Percentiles rank a stretch among this genome's conserved stretches.
Conservation (phyloP, 92 coral and sea anemone species). For the Siderastrea siderea region DNA sequence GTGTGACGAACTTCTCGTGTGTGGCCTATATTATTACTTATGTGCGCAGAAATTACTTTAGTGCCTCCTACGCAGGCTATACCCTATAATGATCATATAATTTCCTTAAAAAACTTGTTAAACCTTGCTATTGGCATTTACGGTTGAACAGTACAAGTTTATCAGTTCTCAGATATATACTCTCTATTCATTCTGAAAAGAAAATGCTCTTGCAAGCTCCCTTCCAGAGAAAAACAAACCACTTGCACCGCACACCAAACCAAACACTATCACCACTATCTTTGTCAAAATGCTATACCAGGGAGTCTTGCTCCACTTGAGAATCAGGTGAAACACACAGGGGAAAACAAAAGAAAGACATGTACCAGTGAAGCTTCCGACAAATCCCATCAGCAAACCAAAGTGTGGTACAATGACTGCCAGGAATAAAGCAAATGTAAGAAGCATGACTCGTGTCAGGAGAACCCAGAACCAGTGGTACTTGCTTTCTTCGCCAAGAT, state of each 20-base stretch:
- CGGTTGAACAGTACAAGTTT: too few species aligned
- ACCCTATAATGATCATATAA: too few species aligned
- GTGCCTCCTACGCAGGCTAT: too few species aligned
- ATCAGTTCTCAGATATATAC: too few species aligned
- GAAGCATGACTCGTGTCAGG: slow-evolving; percentile 76
- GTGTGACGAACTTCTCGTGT: too few species aligned
- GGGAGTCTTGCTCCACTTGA: slow-evolving; percentile 77
- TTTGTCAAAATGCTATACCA: slow-evolving; percentile 81
- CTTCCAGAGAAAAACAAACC: slow-evolving; percentile 88
- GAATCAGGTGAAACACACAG: slow-evolving; percentile 85
- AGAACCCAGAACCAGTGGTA: slow-evolving; percentile 91
- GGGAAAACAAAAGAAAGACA: slow-evolving; percentile 93
- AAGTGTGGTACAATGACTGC: slow-evolving; percentile 89
- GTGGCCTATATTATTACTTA: too few species aligned
- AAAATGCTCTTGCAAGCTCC: slow-evolving; percentile 82
- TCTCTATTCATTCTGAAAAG: neutral
- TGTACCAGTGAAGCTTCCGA: slow-evolving; percentile 94
- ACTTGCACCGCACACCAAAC: slow-evolving; percentile 87
- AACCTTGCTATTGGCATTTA: too few species aligned
- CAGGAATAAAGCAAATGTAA: slow-evolving; percentile 82
- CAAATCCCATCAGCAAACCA: slow-evolving; percentile 91
- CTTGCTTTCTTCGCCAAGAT: slow-evolving; percentile 72
- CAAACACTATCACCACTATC: slow-evolving; percentile 79
- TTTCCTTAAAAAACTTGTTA: too few species aligned
- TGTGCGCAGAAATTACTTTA: too few species aligned